Evolutionary conservation across 2,888 invertebrate species (phyloP).

Genomic region (Pachymerium ferrugineum): DNA sequence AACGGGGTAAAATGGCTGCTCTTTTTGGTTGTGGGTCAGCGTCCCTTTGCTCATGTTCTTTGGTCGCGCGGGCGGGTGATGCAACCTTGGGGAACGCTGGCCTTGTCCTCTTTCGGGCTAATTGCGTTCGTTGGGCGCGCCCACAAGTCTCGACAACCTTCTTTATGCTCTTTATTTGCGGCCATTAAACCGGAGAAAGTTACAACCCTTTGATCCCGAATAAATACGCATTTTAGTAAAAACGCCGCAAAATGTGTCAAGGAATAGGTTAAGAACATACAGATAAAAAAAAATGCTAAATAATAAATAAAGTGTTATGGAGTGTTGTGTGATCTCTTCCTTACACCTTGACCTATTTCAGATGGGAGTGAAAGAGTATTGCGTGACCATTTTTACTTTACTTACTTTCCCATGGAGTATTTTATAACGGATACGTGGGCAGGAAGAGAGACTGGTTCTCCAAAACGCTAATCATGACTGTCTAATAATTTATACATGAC

Average conservation of each 20-base stretch:
- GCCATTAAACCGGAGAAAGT: constrained; percentile 27
- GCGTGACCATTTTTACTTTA: constrained; percentile 5
- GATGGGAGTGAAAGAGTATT: constrained; percentile 1
- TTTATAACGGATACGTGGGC: neutral
- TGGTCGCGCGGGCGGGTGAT: neutral
- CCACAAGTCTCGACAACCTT: constrained; percentile 16
- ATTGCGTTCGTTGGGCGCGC: constrained; percentile 22
- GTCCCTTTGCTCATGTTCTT: neutral
- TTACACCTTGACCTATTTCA: constrained; percentile 9
- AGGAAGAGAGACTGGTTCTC: constrained; percentile 18
- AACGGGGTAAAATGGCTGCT: neutral
- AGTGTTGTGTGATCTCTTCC: constrained; percentile 16
- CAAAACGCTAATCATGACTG: too few species aligned
- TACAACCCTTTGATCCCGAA: neutral
- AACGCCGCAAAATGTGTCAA: constrained; percentile 5
- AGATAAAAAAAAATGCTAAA: neutral
- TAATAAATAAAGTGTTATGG: neutral
- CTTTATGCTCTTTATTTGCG: constrained; percentile 25
- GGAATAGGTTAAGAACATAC: neutral
- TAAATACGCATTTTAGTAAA: neutral
- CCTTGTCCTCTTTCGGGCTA: constrained; percentile 25
- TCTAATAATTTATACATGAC: too few species aligned
- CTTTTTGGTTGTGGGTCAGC: neutral
- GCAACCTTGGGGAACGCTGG: constrained; percentile 12
- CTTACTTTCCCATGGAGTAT: neutral